These are phyloP conservation scores for Neolamprologus kungweensis DNA, from an alignment of 2,113 vertebrate genomes.

Conservation along the genomic window DNA sequence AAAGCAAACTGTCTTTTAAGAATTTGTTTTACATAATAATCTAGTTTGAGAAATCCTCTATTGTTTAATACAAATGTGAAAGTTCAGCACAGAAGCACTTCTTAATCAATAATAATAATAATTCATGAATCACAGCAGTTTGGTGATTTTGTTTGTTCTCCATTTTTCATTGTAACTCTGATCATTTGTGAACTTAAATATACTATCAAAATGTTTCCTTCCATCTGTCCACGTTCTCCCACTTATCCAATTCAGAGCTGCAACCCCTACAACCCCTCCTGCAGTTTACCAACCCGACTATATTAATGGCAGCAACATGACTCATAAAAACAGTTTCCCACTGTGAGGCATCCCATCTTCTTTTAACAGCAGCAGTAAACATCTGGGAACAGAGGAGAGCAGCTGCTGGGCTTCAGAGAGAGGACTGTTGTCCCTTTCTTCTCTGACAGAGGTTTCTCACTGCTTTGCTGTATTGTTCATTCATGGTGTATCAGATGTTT, in stretches of 20 bases:
- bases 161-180: neutral
- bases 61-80: neutral
- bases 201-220: neutral
- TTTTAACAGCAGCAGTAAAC: neutral
- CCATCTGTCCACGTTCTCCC: neutral
- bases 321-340: neutral
- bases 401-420: neutral
- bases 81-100: neutral
- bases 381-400: neutral
- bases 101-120: neutral
- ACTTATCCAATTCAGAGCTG: neutral
- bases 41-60: neutral
- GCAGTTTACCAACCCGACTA: fast-evolving
- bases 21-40: neutral
- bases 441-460: neutral
- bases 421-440: neutral
- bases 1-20: neutral
- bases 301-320: neutral
- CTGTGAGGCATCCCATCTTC: neutral
- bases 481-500: neutral
- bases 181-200: neutral
- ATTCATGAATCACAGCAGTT: neutral
- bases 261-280: neutral
- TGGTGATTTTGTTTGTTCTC: neutral
- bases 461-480: neutral